Base-by-base conservation (phyloP, 2,797 vertebrate genomes). In the Atherinosoma microstoma region DNA sequence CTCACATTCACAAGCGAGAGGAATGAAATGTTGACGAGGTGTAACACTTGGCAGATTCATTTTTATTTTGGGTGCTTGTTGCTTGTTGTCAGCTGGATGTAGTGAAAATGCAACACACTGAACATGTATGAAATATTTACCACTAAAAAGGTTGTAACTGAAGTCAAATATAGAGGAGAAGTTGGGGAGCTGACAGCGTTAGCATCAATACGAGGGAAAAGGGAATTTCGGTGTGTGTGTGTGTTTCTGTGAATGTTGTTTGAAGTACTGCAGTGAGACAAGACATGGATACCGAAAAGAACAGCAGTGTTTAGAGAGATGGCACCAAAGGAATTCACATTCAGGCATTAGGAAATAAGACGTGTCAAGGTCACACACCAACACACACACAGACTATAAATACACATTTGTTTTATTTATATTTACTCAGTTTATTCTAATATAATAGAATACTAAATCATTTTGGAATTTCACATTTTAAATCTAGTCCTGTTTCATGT, bases 51-150 rank as follows among this genome's bases (percentile, higher is more conserved):
- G 78, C 70, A 76, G 77, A 76, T 75, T 65, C 70, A 57, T 73
- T 83, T 83, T 83, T 69, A 72, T 81, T 70, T 78, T 35, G 30
- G 49, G 53, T 49, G 70, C 42, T 70, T 74, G 64, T 34, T 64
- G 24, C 76, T 68, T 16, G 59, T 81, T 70, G 74, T 80, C 74
- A 30, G 56, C 78, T 64, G 63, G 68, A 77, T 56, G 67, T 54
- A 59, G 67, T 15, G 24, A 80, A 81, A 82, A 76, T 11, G 47
- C 65, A 62, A 66, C 36, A 65, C 36, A 51, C 47, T 64, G 69
- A 88, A 79, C 69, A 82, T 22, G 65, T 61, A 64, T 75, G 67
- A 86, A 88, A 90, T 84, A 89, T 88, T 88, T 61, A 88, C 59
- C 63, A 54, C 32, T 9, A 53, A 58, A 75, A 69, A 67, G 27